Base-by-base conservation (phyloP, 2,888 invertebrate species). In the Bombylius discolor region DNA sequence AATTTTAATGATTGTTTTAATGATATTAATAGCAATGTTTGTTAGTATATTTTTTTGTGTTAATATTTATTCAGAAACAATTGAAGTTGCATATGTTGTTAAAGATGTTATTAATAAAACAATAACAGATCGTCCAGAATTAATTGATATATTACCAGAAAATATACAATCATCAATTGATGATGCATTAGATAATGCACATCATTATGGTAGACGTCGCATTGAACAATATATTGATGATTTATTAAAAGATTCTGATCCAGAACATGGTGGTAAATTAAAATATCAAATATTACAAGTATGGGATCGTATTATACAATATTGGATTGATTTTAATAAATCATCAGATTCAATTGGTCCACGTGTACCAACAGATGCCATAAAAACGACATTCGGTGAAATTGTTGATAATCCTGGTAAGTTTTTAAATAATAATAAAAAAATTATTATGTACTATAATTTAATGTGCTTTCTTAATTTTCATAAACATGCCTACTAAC, bases 291-390 rank as follows among this genome's bases (percentile, higher is more conserved):
- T 94, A 3, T 75, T 96, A 46, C 92, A 93, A 71, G 78, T 97
- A 23, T 96, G 94, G 92, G 96, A 96, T 74, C 79, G 91, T 58
- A 81, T 95, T 49, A 96, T 96, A 74, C 90, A 94, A 73, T 87
- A 89, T 58, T 94, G 91, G 91, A 86, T 92, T 74, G 85, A 87
- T 67, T 82, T 85, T 0, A 80, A 81, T 62, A 73, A 74, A 55
- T 69, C 71, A 12, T 74, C 81, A 63, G 77, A 78, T 58, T 65
- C 74, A 8, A 69, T 75, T 61, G 90, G 89, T 0, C 89, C 90
- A 0, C 80, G 83, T 56, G 89, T 89, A 1, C 85, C 89, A 56
- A 76, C 81, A 12, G 77, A 80, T 49, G 89, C 88, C 0, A 80
- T 89, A 5, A 81, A 83, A 62, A 81, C 81, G 64, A 84, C 85